Conservation (phyloP, 2,113 vertebrate species). For the Heloderma charlesbogerti region DNA sequence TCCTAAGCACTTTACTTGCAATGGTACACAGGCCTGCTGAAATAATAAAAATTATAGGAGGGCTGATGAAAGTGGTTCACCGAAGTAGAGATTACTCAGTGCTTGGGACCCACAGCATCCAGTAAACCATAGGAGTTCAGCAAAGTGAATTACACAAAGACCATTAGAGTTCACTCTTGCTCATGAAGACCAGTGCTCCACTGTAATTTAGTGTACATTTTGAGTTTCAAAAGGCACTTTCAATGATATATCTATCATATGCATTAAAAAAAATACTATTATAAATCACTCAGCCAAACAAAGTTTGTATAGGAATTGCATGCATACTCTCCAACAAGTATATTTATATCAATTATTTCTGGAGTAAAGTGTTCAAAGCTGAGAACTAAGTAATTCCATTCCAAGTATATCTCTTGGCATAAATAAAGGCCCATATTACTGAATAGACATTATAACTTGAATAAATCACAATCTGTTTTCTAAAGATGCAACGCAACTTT, state of each 20-base stretch:
- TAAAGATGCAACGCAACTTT: not conserved
- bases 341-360: not conserved
- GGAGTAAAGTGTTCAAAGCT: not conserved
- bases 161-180: not conserved
- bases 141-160: not conserved
- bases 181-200: not conserved
- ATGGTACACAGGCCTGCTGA: not conserved
- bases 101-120: not conserved
- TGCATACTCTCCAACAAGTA: not conserved
- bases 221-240: slow-evolving; percentile 4
- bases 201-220: slow-evolving; percentile 6
- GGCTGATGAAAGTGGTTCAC: not conserved
- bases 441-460: not conserved
- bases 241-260: too few relatives aligned
- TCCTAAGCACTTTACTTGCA: not conserved
- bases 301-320: not conserved
- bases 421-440: not conserved
- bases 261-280: too few relatives aligned
- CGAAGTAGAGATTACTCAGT: not conserved
- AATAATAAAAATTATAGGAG: not conserved
- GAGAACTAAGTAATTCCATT: not conserved
- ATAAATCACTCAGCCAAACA: not conserved
- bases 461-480: not conserved
- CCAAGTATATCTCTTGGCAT: not conserved
- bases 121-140: slow-evolving; percentile 6